These are phyloP conservation scores for Arctopsyche grandis DNA, from an alignment of 1,140 invertebrate species.

Conservation along the genomic window DNA sequence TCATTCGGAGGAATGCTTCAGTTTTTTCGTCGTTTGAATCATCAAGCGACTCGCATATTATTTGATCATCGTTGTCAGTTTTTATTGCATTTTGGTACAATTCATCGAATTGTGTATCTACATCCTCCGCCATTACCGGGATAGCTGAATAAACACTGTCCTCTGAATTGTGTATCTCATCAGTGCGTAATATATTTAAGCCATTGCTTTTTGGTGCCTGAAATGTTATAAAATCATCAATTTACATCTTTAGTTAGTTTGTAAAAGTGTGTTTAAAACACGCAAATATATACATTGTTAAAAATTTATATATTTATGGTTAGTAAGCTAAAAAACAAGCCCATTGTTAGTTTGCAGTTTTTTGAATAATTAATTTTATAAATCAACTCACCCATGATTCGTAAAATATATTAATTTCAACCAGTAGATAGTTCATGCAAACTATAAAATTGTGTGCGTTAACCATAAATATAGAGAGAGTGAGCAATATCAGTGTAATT, in stretches of 20 bases:
- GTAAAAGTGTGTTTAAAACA: not conserved
- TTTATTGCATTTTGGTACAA: slow-evolving; percentile 47
- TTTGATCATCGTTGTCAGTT: slow-evolving; percentile 38
- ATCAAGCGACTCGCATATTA: slow-evolving; percentile 28
- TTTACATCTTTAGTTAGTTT: not conserved
- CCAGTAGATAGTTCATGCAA: slow-evolving; percentile 30
- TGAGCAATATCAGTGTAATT: not conserved
- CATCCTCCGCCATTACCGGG: slow-evolving; percentile 43
- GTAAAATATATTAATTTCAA: slow-evolving; percentile 25
- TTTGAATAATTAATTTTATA: slow-evolving; percentile 12
- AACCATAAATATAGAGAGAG: slow-evolving; percentile 28
- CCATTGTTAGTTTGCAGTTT: slow-evolving; percentile 16
- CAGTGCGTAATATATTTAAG: too few species aligned
- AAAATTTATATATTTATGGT: not conserved
- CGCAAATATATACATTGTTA: too few species aligned
- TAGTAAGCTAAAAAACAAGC: slow-evolving; percentile 30
- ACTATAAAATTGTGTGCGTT: not conserved
- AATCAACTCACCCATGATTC: slow-evolving; percentile 29
- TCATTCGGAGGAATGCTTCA: slow-evolving; percentile 34
- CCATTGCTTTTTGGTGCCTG: not conserved
- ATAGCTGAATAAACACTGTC: slow-evolving; percentile 41
- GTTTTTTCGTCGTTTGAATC: slow-evolving; percentile 41
- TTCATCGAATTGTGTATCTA: slow-evolving; percentile 50
- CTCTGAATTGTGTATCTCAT: not conserved
- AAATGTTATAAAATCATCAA: not conserved